phyloP scores from a whole-genome alignment of 2,888 invertebrate species.

The Chymomyza amoena region DNA sequence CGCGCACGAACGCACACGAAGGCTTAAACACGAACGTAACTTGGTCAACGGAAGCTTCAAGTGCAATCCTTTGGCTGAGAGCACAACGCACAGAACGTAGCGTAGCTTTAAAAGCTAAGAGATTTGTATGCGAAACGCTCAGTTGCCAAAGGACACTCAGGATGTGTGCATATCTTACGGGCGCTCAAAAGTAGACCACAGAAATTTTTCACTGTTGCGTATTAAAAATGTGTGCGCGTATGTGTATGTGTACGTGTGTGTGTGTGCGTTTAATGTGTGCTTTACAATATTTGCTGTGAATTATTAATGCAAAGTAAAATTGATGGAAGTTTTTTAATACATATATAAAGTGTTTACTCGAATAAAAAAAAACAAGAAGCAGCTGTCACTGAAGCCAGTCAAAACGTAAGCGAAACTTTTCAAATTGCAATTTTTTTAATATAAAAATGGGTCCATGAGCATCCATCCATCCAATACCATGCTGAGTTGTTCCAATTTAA shows the following conservation, averaged over 20 bases:
- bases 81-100: neutral
- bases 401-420: neutral
- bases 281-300: constrained; percentile 63
- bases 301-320: constrained; percentile 52
- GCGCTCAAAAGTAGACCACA: constrained; percentile 44
- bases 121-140: constrained; percentile 26
- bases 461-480: neutral
- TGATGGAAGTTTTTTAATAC: constrained; percentile 43
- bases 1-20: neutral
- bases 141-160: constrained; percentile 63
- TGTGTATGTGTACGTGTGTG: constrained; percentile 10
- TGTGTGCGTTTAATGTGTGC: constrained; percentile 26
- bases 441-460: neutral
- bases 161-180: constrained; percentile 49
- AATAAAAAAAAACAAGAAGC: neutral
- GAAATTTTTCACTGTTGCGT: constrained; percentile 55
- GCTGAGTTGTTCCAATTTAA: constrained; percentile 16
- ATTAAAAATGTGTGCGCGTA: neutral
- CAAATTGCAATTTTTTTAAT: neutral
- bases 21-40: constrained; percentile 30
- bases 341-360: constrained; percentile 5
- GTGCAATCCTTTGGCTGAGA: constrained; percentile 44
- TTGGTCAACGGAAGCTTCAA: constrained; percentile 64
- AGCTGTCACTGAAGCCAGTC: constrained; percentile 17
- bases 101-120: constrained; percentile 48